These are phyloP conservation scores for Nyctalus aviator DNA, from an alignment of 2,797 vertebrate species.

Conservation along the genomic window DNA sequence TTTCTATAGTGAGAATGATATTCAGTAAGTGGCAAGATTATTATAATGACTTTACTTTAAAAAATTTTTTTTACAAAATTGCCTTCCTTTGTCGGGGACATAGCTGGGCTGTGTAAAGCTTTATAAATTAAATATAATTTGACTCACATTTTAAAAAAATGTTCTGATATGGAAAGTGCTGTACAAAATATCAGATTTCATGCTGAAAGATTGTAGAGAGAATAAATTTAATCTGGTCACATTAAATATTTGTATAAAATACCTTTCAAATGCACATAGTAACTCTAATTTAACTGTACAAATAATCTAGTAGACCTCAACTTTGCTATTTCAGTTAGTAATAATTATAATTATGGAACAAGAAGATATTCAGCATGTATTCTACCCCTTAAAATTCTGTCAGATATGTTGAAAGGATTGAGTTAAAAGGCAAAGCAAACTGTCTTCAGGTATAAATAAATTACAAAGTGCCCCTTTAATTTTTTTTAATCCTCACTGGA, in stretches of 20 bases:
- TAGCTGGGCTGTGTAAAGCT: neutral
- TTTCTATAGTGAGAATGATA: neutral
- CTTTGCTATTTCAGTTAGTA: neutral
- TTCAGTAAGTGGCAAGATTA: neutral
- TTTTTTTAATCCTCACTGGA: neutral
- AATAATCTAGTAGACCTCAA: neutral
- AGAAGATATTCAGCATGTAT: neutral
- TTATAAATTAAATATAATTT: constrained; percentile 42
- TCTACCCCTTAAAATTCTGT: neutral
- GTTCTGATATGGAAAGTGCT: neutral
- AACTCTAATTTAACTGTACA: neutral
- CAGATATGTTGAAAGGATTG: neutral
- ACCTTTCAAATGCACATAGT: neutral
- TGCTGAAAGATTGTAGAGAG: neutral
- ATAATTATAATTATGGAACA: constrained; percentile 39
- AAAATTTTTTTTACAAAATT: neutral
- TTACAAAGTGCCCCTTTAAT: neutral
- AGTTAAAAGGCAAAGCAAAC: constrained; percentile 8
- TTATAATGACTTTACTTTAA: neutral
- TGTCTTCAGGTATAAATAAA: constrained; percentile 4
- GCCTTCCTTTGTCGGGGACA: neutral
- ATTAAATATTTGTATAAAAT: constrained; percentile 11
- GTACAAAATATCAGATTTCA: constrained; percentile 23
- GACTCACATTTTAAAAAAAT: neutral
- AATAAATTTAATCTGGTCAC: constrained; percentile 36